Percentiles rank a stretch among this genome's conserved stretches.
phyloP scores from a whole-genome alignment of 30 jellyfish, hydroid and myxozoan genomes.

The Chrysaora quinquecirrha region DNA sequence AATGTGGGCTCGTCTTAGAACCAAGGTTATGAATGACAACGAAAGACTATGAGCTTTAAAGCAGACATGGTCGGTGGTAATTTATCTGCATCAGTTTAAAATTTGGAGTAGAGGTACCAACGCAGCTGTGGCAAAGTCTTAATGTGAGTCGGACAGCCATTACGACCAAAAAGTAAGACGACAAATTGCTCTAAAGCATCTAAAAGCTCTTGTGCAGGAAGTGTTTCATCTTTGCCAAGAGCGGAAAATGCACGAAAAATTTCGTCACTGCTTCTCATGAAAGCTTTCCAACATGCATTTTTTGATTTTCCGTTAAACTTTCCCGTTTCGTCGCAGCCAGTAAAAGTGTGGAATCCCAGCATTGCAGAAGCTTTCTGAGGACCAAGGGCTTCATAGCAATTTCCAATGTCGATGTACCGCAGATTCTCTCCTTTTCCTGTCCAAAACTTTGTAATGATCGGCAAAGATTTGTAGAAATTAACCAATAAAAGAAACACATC shows the following conservation, averaged over 20 bases:
- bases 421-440: conserved; percentile 22
- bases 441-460: conserved; percentile 3
- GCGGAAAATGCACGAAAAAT: background rate
- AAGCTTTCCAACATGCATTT: conserved; percentile 1
- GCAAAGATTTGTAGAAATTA: conserved; percentile 15
- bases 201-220: background rate
- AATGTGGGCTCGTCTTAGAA: too few relatives aligned
- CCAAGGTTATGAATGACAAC: background rate
- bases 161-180: background rate
- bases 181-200: background rate
- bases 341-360: conserved; percentile 4
- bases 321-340: conserved; percentile 20
- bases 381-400: background rate
- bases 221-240: conserved; percentile 5
- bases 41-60: conserved; percentile 6
- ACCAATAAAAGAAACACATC: conserved; percentile 38
- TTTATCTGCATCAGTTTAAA: too few relatives aligned
- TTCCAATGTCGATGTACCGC: conserved; percentile 3
- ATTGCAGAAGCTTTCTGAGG: background rate
- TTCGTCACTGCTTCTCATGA: background rate
- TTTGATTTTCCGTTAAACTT: conserved; percentile 23
- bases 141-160: background rate
- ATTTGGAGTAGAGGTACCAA: too few relatives aligned
- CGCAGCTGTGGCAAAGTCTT: conserved; percentile 2
- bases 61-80: conserved; percentile 14